These are phyloP conservation scores for Netelia virgata DNA, from an alignment of 2,888 invertebrate species.

Conservation along the genomic window DNA sequence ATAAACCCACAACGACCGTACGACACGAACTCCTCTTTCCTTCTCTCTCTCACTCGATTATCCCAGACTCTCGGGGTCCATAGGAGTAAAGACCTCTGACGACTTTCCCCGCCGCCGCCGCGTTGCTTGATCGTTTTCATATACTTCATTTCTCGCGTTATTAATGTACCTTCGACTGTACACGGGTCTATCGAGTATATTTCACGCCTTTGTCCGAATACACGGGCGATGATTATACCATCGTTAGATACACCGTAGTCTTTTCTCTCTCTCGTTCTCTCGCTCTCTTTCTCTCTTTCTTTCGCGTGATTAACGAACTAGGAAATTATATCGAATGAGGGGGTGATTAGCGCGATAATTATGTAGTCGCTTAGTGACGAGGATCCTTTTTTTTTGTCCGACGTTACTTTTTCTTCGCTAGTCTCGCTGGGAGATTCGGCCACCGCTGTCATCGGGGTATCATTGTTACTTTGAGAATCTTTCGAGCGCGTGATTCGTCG, in stretches of 20 bases:
- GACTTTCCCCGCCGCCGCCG: conserved; percentile 62
- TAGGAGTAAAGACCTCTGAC: conserved; percentile 52
- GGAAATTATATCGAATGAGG: conserved; percentile 64
- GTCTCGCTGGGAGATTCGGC: background rate
- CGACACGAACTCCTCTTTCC: conserved; percentile 25
- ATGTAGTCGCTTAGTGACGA: conserved; percentile 38
- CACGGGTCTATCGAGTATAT: conserved; percentile 32
- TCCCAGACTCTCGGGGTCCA: conserved; percentile 7
- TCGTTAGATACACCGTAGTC: conserved; percentile 54
- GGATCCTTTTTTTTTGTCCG: conserved; percentile 35
- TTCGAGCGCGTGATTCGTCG: background rate
- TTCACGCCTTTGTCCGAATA: conserved; percentile 59
- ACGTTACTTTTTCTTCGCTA: conserved; percentile 27
- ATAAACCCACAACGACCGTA: conserved; percentile 41
- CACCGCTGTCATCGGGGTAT: background rate
- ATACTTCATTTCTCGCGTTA: conserved; percentile 59
- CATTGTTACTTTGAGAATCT: too few relatives aligned
- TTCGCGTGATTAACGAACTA: conserved; percentile 64
- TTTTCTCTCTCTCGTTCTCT: background rate
- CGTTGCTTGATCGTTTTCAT: conserved; percentile 56
- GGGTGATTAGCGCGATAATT: conserved; percentile 60
- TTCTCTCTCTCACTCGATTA: background rate
- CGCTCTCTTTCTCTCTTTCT: background rate
- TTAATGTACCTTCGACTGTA: conserved; percentile 55
- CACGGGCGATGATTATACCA: conserved; percentile 56